Conservation (phyloP, 2,797 vertebrate species). For the Pseudochaenichthys georgianus region DNA sequence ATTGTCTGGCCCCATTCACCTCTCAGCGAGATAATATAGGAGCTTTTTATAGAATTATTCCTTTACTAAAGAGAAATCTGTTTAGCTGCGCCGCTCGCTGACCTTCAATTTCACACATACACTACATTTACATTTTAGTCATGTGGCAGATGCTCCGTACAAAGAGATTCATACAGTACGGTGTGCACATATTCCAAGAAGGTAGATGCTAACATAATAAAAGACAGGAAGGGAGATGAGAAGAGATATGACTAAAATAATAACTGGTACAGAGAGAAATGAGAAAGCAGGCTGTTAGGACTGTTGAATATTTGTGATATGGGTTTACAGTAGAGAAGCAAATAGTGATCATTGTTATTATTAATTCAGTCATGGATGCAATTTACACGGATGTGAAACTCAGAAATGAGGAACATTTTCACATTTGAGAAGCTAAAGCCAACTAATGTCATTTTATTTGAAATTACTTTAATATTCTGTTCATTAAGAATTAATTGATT, state of each 20-base stretch:
- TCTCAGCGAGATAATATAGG: conserved; percentile 79
- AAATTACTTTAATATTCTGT: background rate
- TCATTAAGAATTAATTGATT: background rate
- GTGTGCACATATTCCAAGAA: conserved; percentile 58
- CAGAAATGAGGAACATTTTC: background rate
- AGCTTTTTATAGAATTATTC: conserved; percentile 85
- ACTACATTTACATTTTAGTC: conserved; percentile 85
- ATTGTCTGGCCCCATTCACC: conserved; percentile 80
- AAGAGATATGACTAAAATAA: conserved; percentile 53
- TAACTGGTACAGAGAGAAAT: conserved; percentile 38
- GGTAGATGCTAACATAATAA: conserved; percentile 60
- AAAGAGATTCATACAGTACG: conserved; percentile 68
- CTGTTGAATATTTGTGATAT: conserved; percentile 31
- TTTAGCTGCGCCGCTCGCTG: conserved; percentile 71
- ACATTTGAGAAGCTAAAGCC: background rate
- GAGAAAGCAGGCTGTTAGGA: conserved; percentile 46
- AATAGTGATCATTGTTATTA: conserved; percentile 28
- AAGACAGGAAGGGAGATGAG: conserved; percentile 58
- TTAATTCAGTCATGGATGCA: conserved; percentile 3
- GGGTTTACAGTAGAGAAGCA: conserved; percentile 1
- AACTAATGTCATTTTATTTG: background rate
- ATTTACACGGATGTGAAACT: background rate
- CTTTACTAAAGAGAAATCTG: conserved; percentile 83
- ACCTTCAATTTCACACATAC: conserved; percentile 80
- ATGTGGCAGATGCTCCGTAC: conserved; percentile 80